Evolutionary conservation across 1,140 invertebrate species (phyloP), one percentile per base, ranked within the genome.

Genomic region (Pseudomyrmex cubaensis): DNA sequence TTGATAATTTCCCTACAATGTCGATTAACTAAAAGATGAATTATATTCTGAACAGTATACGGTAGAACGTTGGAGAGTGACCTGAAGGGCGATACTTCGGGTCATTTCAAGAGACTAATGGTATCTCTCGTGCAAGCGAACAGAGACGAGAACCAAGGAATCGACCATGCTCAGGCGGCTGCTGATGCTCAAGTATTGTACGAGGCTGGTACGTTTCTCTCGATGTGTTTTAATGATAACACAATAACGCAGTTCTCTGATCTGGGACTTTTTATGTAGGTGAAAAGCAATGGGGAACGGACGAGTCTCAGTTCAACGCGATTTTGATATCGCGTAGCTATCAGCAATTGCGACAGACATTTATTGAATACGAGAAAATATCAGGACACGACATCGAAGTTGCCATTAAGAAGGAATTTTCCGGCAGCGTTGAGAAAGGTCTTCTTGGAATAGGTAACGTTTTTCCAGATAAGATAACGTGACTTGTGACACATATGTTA

Each of bases 81-180:
- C 90, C 95, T 99, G 69, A 97, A 97, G 91, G 97, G 97, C 25
- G 99, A 99, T 91, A 99, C 98, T 20, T 99, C 98, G 2, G 99
- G 97, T n/a, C 96, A 98, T 92, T 99, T 99, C 94, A 97, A 98
- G 93, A 96, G 98, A 75, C 94, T 99, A 3, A 96, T 99, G 66
- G 97, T 99, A 20, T 97, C 97, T 0, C 93, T 98, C 61, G 96
- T 96, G 69, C 96, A 98, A 95, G 97, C 96, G 62, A 97, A 97
- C 90, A 95, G 97, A 25, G 97, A 97, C 92, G 97, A 98, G 94
- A 97, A 97, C 92, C 96, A 97, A 85, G 94, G 93, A 48, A 94
- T 96, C n/a, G 94, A 95, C 92, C 91, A 93, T 44, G 91, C 84
- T 2, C 92, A 93, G 54, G 96, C 95, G 3, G 84, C 83, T 22